Base-by-base conservation (phyloP, 2,797 vertebrate species). In the Ispidina picta region DNA sequence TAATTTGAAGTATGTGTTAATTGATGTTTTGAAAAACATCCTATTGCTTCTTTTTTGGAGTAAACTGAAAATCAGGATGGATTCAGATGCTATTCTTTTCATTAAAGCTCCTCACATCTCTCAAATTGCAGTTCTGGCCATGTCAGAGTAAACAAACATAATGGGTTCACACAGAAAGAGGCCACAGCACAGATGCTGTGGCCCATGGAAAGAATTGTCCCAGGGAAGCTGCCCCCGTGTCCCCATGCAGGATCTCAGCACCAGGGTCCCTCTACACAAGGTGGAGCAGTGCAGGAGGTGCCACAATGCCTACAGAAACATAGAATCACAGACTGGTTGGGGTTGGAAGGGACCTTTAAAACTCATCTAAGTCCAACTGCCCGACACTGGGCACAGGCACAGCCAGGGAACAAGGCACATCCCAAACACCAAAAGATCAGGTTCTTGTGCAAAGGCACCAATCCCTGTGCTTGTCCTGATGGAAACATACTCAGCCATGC, bases 81-180 rank as follows among this genome's bases (percentile, higher is more conserved):
- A 44, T 44, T 70, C 33, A 62, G 14, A 23, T 3, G 4, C 8
- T 7, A 0, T 26, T 37, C 6, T 83, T 70, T 51, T 5, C 6
- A 5, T 56, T 86, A 65, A 62, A 72, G 60, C 10, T 13, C 51
- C 25, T 3, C 5, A 11, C 5, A 62, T 15, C 35, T 69, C 59
- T 39, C 19, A 51, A 88, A 72, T 0, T 41, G 46, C 44, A 74
- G 7, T 43, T 62, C 51, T 75, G 78, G 29, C 51, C 2, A 9
- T 31, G 84, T 49, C 31, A 83, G 33, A 58, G 63, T 1, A 55
- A 41, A 35, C 0, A 14, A 83, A 31, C 8, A 0, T 26, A 28
- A 55, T 2, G 3, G 31, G 35, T 6, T 66, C 0, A 0, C 23
- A 17, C 0, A 8, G 21, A 20, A 73, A 49, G 62, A 74, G 6